Evolutionary conservation across 2,113 vertebrate species (phyloP), one percentile per base, ranked within the genome.

Genomic region (Phoenicopterus ruber): DNA sequence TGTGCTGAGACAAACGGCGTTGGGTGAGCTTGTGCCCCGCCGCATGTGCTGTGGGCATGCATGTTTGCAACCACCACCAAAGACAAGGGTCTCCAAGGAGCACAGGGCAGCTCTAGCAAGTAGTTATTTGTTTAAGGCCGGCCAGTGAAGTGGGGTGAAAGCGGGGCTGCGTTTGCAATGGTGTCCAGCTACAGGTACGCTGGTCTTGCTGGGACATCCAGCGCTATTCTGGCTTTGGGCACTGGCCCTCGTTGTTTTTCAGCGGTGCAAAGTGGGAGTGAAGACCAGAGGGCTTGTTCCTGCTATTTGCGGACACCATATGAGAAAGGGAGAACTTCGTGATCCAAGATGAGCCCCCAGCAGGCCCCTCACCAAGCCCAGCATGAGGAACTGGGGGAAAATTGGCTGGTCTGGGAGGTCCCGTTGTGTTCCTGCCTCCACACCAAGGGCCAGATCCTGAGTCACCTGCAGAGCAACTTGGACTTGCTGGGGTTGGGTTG

Each of bases 21-120:
- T 62, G 42, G 29, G 32, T 32, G 73, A 81, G 29, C 29, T 57
- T 13, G 29, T 81, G 72, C 44, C 54, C 61, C 9, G 1, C 26
- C 0, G 0, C 5, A 1, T 2, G 11, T 49, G 46, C 52, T 36
- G 28, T n/a, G 84, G 32, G 29, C 5, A 0, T 3, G 32, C 32
- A 4, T 0, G 4, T 52, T 52, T 71, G 55, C 58, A 34, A 8
- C 15, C 21, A 47, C 6, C 2, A 1, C 54, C 18, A 17, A 47
- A 73, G 59, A 26, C 4, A 50, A 81, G 24, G 29, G 3, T 59
- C 44, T 63, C 26, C 38, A 22, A 28, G 80, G 57, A 80, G 26
- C 7, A 38, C n/a, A 65, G n/a, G 38, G 40, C 44, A 63, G 58
- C 32, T 74, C 52, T 7, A 42, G 16, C 10, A 38, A 52, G 58